Evolutionary conservation across 2,113 vertebrate species (phyloP).

Genomic region (Phalacrocorax aristotelis): DNA sequence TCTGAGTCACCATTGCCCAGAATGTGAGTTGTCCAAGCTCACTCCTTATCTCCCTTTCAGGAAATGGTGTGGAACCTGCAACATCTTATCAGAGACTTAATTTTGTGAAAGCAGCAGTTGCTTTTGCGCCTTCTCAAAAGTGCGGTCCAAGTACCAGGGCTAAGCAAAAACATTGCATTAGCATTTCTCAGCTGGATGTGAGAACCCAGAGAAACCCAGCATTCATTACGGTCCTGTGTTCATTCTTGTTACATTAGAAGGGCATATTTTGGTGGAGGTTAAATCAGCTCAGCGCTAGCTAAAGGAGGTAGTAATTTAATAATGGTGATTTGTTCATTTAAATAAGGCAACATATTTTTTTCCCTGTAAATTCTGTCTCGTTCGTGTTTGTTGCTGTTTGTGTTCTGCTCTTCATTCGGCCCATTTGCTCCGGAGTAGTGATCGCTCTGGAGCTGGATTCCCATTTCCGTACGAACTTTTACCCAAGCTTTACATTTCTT

Average conservation of each 20-base stretch:
- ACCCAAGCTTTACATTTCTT: not conserved
- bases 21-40: not conserved
- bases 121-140: not conserved
- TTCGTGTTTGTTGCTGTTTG: not conserved
- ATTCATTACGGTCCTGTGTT: fast-evolving
- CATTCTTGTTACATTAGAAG: not conserved
- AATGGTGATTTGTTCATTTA: not conserved
- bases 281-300: not conserved
- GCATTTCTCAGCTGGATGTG: not conserved
- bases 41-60: not conserved
- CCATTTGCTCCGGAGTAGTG: not conserved
- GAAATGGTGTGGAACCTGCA: not conserved
- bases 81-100: conserved; percentile 2
- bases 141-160: not conserved
- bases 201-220: not conserved
- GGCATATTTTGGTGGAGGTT: not conserved
- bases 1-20: not conserved
- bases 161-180: not conserved
- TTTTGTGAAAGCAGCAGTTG: not conserved
- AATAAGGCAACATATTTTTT: not conserved
- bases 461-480: not conserved
- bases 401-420: not conserved
- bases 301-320: not conserved
- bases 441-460: not conserved
- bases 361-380: not conserved